phyloP scores from a whole-genome alignment of 35 echinoderm and acorn worm genomes.

The Apostichopus japonicus region DNA sequence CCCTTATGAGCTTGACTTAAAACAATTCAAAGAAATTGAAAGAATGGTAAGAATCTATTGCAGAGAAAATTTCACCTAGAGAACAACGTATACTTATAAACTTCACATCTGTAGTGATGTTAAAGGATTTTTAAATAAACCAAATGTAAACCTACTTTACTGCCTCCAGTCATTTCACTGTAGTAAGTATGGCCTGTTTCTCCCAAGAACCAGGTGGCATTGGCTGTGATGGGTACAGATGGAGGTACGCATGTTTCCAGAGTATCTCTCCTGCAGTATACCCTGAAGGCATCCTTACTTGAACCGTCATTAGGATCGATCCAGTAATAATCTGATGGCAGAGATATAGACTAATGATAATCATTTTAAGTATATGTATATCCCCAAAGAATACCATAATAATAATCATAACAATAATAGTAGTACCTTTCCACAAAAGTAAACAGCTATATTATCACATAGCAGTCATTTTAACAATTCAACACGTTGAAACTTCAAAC shows the following conservation, averaged over 20 bases:
- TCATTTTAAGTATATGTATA: too few species aligned
- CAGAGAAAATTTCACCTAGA: too few species aligned
- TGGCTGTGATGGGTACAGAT: constrained; percentile 17
- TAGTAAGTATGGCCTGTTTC: constrained; percentile 22
- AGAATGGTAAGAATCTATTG: too few species aligned
- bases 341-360: too few species aligned
- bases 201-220: constrained; percentile 58
- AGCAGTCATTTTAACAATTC: too few species aligned
- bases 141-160: constrained; percentile 37
- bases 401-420: not conserved
- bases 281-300: constrained; percentile 59
- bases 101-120: too few species aligned
- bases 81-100: too few species aligned
- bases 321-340: constrained; percentile 63
- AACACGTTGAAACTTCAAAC: not conserved
- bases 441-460: too few species aligned
- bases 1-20: too few species aligned
- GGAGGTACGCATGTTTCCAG: constrained; percentile 51
- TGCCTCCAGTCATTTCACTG: constrained; percentile 50
- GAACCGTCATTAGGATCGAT: constrained; percentile 77
- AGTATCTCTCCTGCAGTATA: constrained; percentile 46
- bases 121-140: too few species aligned
- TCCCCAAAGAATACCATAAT: too few species aligned
- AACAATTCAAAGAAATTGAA: too few species aligned
- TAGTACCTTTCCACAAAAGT: not conserved